Evolutionary conservation across 2,888 invertebrate genomes (phyloP).

Genomic region (Tineola bisselliella): DNA sequence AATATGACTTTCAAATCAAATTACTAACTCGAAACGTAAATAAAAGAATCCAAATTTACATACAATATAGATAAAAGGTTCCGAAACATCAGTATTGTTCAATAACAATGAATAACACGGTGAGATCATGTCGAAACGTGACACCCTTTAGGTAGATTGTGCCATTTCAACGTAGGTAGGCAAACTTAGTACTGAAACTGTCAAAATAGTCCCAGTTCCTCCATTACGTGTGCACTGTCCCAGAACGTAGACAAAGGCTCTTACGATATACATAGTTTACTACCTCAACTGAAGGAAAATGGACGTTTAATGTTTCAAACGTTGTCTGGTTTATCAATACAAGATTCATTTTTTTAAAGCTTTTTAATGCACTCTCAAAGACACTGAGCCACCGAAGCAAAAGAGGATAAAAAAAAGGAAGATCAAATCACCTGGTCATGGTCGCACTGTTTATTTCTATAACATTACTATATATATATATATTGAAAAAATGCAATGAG

Average conservation of each 20-base stretch:
- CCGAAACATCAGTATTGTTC: neutral
- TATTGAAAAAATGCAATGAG: no score
- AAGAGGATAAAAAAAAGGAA: no score
- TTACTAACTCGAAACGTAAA: neutral
- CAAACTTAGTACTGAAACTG: slow-evolving; percentile 14
- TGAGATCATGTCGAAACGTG: slow-evolving; percentile 5
- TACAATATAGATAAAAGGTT: neutral
- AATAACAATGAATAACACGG: neutral
- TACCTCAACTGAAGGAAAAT: neutral
- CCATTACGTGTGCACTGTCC: slow-evolving; percentile 7
- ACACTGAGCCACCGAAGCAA: no score
- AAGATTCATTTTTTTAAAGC: no score
- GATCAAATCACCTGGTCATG: no score
- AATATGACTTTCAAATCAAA: no score
- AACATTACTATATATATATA: no score
- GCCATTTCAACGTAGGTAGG: slow-evolving; percentile 9
- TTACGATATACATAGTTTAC: neutral
- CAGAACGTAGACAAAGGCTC: slow-evolving; percentile 7
- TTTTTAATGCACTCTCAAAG: no score
- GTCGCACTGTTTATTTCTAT: no score
- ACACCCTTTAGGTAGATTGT: slow-evolving; percentile 6
- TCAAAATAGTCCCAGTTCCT: slow-evolving; percentile 14
- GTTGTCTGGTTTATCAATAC: neutral
- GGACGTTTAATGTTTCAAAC: neutral
- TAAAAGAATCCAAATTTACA: neutral